These are phyloP conservation scores for Picus viridis DNA, from an alignment of 2,797 vertebrate genomes.

Conservation along the genomic window DNA sequence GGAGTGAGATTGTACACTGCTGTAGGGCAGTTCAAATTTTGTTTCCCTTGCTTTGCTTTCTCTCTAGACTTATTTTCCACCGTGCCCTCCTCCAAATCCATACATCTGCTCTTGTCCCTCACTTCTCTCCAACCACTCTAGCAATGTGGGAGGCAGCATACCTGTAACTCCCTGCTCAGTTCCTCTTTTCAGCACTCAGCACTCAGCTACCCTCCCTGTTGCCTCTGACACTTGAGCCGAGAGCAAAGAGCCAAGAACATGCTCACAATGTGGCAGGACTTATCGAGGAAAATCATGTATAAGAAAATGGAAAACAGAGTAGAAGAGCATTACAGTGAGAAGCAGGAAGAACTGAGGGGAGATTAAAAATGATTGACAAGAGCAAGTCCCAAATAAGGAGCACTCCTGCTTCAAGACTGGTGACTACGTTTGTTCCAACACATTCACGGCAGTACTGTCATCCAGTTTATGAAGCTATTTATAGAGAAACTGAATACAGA, in stretches of 20 bases:
- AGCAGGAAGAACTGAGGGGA: background rate
- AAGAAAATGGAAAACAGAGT: background rate
- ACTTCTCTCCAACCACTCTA: background rate
- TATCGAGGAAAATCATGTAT: background rate
- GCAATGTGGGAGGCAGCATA: slow-evolving; percentile 24
- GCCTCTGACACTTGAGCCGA: background rate
- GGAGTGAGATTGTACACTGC: slow-evolving; percentile 48
- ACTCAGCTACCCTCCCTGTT: background rate
- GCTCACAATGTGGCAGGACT: background rate
- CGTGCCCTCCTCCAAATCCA: slow-evolving; percentile 57
- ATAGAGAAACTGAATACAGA: slow-evolving; percentile 48
- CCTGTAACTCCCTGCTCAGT: background rate
- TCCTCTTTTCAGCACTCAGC: background rate
- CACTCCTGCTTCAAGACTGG: background rate
- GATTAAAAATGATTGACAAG: slow-evolving; percentile 23
- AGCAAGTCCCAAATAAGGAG: slow-evolving; percentile 17
- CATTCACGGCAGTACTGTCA: background rate
- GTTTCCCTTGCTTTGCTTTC: slow-evolving; percentile 40
- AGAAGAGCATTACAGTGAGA: background rate
- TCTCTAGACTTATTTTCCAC: slow-evolving; percentile 42
- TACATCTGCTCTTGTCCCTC: slow-evolving; percentile 67
- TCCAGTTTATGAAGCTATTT: slow-evolving; percentile 55
- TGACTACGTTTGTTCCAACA: slow-evolving; percentile 46
- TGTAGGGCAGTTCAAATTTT: slow-evolving; percentile 49
- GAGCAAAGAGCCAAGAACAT: background rate